These are phyloP conservation scores for Amphiura filiformis DNA, from an alignment of 35 echinoderm and acorn worm genomes.

Conservation along the genomic window DNA sequence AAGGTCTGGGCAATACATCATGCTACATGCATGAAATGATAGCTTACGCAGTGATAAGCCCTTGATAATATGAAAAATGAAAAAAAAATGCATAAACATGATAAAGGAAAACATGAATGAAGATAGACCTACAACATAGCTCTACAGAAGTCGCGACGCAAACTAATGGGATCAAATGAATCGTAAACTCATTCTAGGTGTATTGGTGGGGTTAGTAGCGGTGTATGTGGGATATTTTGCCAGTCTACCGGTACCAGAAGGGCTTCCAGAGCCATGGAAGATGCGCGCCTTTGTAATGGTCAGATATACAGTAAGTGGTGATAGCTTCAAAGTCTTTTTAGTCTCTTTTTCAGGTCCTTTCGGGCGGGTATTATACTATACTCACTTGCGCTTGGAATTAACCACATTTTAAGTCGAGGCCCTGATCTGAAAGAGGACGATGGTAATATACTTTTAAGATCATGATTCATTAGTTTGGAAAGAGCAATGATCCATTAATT, in stretches of 20 bases:
- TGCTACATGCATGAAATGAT: too few species aligned
- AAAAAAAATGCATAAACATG: not conserved
- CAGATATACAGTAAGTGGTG: slow-evolving; percentile 1
- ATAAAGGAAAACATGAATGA: not conserved
- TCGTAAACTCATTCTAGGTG: not conserved
- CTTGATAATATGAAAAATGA: too few species aligned
- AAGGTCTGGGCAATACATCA: too few species aligned
- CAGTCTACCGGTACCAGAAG: not conserved
- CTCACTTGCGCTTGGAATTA: not conserved
- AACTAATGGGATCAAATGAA: not conserved
- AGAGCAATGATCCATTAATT: too few species aligned
- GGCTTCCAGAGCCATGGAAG: slow-evolving; percentile 14
- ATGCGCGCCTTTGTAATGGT: not conserved
- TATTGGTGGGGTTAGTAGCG: not conserved
- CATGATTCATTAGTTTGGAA: too few species aligned
- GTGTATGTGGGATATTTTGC: slow-evolving; percentile 15
- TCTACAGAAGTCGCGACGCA: not conserved
- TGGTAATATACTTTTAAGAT: too few species aligned
- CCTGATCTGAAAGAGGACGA: too few species aligned
- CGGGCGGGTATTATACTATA: too few species aligned
- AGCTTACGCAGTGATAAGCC: too few species aligned
- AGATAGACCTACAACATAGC: not conserved
- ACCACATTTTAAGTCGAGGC: too few species aligned
- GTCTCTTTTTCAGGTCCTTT: too few species aligned
- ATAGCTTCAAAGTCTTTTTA: too few species aligned